A percentile compares a stretch with the other conserved stretches of the same genome.
phyloP scores from a whole-genome alignment of 1,140 invertebrate genomes.

The Babylonia areolata region DNA sequence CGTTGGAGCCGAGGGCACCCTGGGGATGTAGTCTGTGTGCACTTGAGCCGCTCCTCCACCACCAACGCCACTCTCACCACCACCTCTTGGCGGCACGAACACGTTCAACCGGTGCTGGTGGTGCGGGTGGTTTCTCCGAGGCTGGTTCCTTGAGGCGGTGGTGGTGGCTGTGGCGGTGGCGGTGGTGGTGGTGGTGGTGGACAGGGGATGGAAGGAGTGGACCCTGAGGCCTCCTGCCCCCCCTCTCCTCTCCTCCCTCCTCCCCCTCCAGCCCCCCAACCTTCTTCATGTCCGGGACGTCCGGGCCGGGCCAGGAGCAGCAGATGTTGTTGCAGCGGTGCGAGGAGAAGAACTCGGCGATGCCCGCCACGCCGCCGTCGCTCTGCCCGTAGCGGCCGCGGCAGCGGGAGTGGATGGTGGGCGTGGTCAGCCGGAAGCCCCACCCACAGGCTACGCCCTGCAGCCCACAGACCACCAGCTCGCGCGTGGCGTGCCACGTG shows the following conservation, averaged over 20 bases:
- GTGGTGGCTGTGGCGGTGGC: too few species aligned
- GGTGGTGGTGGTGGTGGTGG: too few species aligned
- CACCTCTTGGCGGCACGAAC: not conserved
- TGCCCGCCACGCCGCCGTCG: slow-evolving; percentile 36
- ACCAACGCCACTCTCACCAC: too few species aligned
- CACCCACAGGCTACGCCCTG: slow-evolving; percentile 41
- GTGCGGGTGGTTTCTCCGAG: slow-evolving; percentile 23
- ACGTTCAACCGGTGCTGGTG: not conserved
- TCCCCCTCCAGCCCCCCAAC: too few species aligned
- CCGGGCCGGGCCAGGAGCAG: slow-evolving; percentile 38
- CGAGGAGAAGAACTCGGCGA: slow-evolving; percentile 44
- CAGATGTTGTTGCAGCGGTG: slow-evolving; percentile 53
- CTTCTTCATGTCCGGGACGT: slow-evolving; percentile 21
- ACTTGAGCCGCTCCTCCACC: not conserved
- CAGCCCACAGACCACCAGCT: slow-evolving; percentile 44
- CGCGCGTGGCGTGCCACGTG: slow-evolving; percentile 45
- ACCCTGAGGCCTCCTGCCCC: not conserved
- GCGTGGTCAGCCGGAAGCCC: slow-evolving; percentile 40
- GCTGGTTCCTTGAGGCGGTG: not conserved
- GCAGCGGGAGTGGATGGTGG: slow-evolving; percentile 45
- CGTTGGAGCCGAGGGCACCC: slow-evolving; percentile 22
- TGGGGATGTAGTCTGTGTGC: slow-evolving; percentile 6
- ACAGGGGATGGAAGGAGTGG: not conserved
- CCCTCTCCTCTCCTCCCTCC: too few species aligned
- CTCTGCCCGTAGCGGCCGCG: slow-evolving; percentile 32